Conservation (phyloP, 2,888 invertebrate genomes). For the Phaedon cochleariae region DNA sequence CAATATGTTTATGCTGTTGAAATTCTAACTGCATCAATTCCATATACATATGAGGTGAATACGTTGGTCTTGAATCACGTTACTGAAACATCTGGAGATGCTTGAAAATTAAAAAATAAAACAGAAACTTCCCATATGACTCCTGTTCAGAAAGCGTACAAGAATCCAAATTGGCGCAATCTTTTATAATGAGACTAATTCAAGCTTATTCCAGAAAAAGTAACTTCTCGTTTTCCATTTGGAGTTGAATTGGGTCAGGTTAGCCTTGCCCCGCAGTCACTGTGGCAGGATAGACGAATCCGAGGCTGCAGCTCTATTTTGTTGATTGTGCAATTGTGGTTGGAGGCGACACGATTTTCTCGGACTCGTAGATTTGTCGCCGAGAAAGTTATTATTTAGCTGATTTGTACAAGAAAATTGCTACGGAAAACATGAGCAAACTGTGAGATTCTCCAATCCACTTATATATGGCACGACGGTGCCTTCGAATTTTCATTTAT, state of each 20-base stretch:
- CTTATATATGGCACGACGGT: neutral
- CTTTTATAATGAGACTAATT: conserved; percentile 20
- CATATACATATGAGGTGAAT: too few species aligned
- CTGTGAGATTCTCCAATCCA: neutral
- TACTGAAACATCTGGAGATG: too few species aligned
- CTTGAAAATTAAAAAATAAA: too few species aligned
- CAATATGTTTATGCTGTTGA: too few species aligned
- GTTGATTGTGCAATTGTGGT: conserved; percentile 26
- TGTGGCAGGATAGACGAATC: conserved; percentile 1
- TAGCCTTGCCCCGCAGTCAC: conserved; percentile 3
- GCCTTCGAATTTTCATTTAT: too few species aligned
- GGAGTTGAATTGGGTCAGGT: conserved; percentile 25
- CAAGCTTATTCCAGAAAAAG: conserved; percentile 19
- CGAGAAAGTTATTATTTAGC: neutral
- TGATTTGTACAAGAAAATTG: neutral
- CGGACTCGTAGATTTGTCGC: neutral
- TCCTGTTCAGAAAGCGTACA: too few species aligned
- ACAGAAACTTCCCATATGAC: too few species aligned
- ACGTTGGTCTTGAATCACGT: too few species aligned
- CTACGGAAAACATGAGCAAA: neutral
- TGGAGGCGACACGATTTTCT: neutral
- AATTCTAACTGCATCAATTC: too few species aligned
- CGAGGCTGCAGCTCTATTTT: conserved; percentile 18
- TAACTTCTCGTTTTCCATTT: conserved; percentile 7
- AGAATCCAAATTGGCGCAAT: conserved; percentile 18